These are phyloP conservation scores for Aphis craccivora DNA, from an alignment of 1,140 invertebrate species.

Conservation along the genomic window DNA sequence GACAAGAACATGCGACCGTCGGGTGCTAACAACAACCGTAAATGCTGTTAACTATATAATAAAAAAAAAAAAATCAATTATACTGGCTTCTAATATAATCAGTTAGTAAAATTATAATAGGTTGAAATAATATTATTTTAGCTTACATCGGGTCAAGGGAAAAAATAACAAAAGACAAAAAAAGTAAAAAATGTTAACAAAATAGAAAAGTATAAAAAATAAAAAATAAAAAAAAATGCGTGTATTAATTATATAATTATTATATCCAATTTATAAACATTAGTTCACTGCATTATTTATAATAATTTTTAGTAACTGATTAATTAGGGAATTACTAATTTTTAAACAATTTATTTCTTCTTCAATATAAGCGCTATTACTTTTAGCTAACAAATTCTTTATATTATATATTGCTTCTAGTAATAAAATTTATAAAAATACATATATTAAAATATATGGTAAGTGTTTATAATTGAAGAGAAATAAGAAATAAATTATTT, in stretches of 20 bases:
- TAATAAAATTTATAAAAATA: background rate
- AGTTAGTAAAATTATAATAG: conserved; percentile 50
- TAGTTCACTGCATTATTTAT: conserved; percentile 36
- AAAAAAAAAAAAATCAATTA: conserved; percentile 31
- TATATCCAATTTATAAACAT: conserved; percentile 30
- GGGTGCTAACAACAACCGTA: conserved; percentile 77
- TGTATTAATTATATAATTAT: conserved; percentile 39
- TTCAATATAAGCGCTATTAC: background rate
- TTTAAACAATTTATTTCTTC: conserved; percentile 47
- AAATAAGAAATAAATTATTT: conserved; percentile 54
- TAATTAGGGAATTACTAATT: conserved; percentile 32
- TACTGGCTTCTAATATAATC: conserved; percentile 53
- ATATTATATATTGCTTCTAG: background rate
- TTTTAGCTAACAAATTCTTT: background rate
- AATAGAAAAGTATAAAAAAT: conserved; percentile 42
- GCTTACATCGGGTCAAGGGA: conserved; percentile 45
- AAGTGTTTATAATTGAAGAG: conserved; percentile 27
- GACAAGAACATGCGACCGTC: conserved; percentile 72
- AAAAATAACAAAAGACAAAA: conserved; percentile 35
- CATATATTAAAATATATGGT: background rate
- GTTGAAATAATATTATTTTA: conserved; percentile 54
- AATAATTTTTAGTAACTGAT: conserved; percentile 50
- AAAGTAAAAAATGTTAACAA: conserved; percentile 45
- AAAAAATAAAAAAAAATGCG: conserved; percentile 33
- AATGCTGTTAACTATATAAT: conserved; percentile 67